Percentiles rank a stretch among this genome's conserved stretches.
These are phyloP conservation scores for Smithornis capensis DNA, from an alignment of 2,113 vertebrate species.

Conservation along the genomic window DNA sequence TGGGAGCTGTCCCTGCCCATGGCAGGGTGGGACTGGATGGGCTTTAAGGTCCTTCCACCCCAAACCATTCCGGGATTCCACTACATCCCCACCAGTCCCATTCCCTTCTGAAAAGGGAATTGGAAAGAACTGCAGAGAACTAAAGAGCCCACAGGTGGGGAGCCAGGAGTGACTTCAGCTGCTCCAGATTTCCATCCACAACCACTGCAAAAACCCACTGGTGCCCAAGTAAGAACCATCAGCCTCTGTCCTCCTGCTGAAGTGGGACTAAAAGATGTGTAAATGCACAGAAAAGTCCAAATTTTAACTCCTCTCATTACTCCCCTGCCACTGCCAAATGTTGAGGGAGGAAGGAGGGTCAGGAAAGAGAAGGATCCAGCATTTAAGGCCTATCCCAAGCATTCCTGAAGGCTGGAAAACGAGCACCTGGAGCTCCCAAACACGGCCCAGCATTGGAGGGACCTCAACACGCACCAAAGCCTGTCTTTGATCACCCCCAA, in stretches of 20 bases:
- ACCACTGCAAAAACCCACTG: background rate
- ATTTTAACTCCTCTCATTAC: background rate
- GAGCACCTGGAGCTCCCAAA: background rate
- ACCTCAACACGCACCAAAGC: background rate
- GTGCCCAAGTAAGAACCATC: background rate
- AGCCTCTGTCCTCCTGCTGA: background rate
- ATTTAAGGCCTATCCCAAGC: background rate
- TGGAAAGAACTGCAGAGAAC: background rate
- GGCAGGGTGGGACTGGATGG: background rate
- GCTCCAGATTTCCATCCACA: background rate
- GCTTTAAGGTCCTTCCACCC: background rate
- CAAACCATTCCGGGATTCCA: background rate
- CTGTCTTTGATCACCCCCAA: background rate
- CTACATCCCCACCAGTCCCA: background rate
- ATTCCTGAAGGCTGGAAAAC: background rate
- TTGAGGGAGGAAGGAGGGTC: background rate
- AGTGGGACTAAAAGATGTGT: background rate
- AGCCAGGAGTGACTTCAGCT: background rate
- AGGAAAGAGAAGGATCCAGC: background rate
- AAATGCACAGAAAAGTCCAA: background rate
- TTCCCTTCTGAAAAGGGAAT: background rate
- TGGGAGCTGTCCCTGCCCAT: background rate
- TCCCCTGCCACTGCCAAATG: background rate
- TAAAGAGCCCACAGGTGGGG: background rate
- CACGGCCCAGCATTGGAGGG: rapidly evolving